Evolutionary conservation across 2,888 invertebrate genomes (phyloP), one percentile per base, ranked within the genome.

Genomic region (Hedychridium roseum): DNA sequence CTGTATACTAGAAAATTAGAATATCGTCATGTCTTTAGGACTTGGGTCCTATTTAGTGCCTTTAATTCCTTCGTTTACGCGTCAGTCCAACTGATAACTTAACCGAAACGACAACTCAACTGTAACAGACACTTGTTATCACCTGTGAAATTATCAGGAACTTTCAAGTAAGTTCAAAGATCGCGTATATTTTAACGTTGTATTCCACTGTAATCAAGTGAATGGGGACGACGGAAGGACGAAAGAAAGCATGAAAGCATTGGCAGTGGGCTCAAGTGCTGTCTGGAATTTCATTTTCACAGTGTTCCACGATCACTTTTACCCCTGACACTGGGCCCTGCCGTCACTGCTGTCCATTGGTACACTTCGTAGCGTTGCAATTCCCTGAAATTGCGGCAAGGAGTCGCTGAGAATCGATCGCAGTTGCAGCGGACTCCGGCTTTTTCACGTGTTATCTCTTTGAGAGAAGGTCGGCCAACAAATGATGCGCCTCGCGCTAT

Each of bases 321-420:
- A 12, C 11, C 7, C 15, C 17, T 31, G 16, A 31, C 20, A 12
- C 17, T 12, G 18, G 35, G 12, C 23, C 1, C 7, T 20, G 15
- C 4, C 15, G 14, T 15, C 14, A 7, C 14, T 6, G 14, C 12
- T 26, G 2, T 9, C 32, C 5, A 11, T 9, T 3, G 36, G 20
- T 26, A 27, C 27, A 17, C 34, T 42, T 39, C 30, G 45, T 32
- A 26, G 18, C 34, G 12, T 16, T 11, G 41, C 46, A 43, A 41
- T 54, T 50, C 40, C 51, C 12, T 14, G 34, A 23, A 41, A 39
- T 17, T 27, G 43, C 43, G 18, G 16, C 15, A 28, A 38, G 38
- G 26, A 40, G 27, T 55, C 35, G 46, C 35, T 21, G 11, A 30
- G 26, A 43, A 50, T 54, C 56, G 50, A 54, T 54, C 46, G 30